These are phyloP conservation scores for Drosophila willistoni DNA, from an alignment of 1,140 invertebrate genomes.

Conservation along the genomic window DNA sequence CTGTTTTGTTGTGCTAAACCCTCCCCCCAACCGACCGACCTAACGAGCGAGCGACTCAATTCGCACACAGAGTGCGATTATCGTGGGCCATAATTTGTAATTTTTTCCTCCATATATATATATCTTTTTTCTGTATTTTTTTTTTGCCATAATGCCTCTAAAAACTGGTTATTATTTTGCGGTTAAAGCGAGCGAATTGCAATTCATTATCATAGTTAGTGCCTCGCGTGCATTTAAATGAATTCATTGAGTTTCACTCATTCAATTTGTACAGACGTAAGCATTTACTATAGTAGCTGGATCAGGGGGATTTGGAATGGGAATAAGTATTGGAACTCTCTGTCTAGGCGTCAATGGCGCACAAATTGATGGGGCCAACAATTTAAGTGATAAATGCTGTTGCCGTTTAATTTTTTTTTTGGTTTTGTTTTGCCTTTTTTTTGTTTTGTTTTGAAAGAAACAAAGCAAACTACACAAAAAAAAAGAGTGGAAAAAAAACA, in stretches of 20 bases:
- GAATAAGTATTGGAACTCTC: slow-evolving; percentile 11
- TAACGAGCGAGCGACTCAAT: too few species aligned
- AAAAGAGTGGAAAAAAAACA: neutral
- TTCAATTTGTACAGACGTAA: slow-evolving; percentile 70
- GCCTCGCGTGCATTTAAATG: slow-evolving; percentile 78
- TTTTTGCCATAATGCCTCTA: slow-evolving; percentile 34
- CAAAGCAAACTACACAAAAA: neutral
- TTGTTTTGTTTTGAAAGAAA: neutral
- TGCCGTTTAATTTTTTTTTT: slow-evolving; percentile 19
- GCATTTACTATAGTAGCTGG: slow-evolving; percentile 64
- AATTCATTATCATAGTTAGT: slow-evolving; percentile 76
- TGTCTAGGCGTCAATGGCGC: slow-evolving; percentile 48
- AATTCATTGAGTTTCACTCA: slow-evolving; percentile 75
- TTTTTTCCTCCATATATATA: slow-evolving; percentile 4
- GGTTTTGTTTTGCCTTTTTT: slow-evolving; percentile 3
- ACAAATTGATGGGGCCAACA: slow-evolving; percentile 43
- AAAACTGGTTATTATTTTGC: slow-evolving; percentile 78
- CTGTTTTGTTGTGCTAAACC: slow-evolving; percentile 49
- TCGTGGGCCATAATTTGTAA: slow-evolving; percentile 66
- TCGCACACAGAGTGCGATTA: slow-evolving; percentile 46
- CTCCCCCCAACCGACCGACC: neutral
- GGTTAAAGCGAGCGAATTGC: slow-evolving; percentile 69
- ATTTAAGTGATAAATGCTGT: slow-evolving; percentile 67
- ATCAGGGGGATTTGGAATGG: slow-evolving; percentile 25
- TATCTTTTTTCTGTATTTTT: slow-evolving; percentile 12